Conservation (phyloP, 2,113 vertebrate species). For the Dissostichus mawsoni region DNA sequence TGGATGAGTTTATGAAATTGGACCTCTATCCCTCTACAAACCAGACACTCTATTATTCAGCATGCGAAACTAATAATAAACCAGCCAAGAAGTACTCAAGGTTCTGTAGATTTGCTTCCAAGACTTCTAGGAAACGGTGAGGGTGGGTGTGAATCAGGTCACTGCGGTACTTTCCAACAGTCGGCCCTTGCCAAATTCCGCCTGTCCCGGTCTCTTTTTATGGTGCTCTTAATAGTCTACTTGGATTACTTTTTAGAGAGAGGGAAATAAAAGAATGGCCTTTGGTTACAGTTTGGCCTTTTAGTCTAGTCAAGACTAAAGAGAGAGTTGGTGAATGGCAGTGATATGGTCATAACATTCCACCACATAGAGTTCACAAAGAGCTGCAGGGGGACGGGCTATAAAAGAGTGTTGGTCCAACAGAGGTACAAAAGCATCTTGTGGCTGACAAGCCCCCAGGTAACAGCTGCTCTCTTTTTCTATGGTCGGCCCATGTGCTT, state of each 20-base stretch:
- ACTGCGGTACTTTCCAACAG: neutral
- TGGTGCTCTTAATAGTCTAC: neutral
- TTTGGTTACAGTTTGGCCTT: neutral
- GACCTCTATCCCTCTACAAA: neutral
- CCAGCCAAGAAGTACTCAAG: neutral
- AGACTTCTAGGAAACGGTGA: constrained; percentile 5
- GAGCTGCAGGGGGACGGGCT: constrained; percentile 11
- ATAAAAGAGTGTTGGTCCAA: constrained; percentile 37
- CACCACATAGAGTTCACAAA: constrained; percentile 60
- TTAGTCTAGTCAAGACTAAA: neutral
- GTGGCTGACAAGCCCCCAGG: constrained; percentile 9
- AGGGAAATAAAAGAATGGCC: neutral
- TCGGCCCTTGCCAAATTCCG: neutral
- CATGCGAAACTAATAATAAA: constrained; percentile 3
- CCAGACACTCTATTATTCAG: neutral
- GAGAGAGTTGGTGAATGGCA: constrained; percentile 41
- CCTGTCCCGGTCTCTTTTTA: neutral
- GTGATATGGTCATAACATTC: constrained; percentile 51
- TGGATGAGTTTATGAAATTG: constrained; percentile 4
- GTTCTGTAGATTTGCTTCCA: constrained; percentile 2
- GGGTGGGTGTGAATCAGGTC: neutral
- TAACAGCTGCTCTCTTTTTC: constrained; percentile 11
- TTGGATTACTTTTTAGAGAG: neutral
- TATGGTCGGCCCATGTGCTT: neutral
- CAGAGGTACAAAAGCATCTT: neutral